phyloP scores from a whole-genome alignment of 2,888 invertebrate species.

The Sphaerophoria rueppellii region DNA sequence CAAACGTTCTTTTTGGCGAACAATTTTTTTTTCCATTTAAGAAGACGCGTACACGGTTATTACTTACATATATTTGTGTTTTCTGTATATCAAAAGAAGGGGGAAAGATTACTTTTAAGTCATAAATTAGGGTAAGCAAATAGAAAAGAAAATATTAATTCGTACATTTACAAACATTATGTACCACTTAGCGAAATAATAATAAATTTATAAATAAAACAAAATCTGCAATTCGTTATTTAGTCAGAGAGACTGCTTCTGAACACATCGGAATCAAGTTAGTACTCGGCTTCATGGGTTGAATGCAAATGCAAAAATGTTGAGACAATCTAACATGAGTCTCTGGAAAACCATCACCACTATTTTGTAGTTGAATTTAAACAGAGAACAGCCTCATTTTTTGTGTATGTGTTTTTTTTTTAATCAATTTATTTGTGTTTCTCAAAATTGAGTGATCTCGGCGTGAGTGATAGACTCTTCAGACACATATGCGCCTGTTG shows the following conservation, averaged over 20 bases:
- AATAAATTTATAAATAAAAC: constrained; percentile 21
- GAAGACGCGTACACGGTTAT: neutral
- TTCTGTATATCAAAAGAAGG: neutral
- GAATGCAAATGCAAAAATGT: neutral
- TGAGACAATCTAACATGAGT: neutral
- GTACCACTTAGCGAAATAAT: neutral
- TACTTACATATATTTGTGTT: neutral
- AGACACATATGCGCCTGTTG: constrained; percentile 91
- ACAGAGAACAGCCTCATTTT: constrained; percentile 15
- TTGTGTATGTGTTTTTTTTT: too few species aligned
- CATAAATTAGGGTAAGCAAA: constrained; percentile 16
- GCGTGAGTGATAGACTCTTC: constrained; percentile 87
- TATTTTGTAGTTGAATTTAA: constrained; percentile 12
- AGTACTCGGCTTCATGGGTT: neutral
- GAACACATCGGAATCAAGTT: constrained; percentile 11
- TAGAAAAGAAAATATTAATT: constrained; percentile 28
- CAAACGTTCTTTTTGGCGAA: neutral
- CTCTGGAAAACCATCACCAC: neutral
- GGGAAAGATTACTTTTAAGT: constrained; percentile 23
- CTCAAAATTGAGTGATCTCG: constrained; percentile 90
- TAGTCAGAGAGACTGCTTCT: constrained; percentile 11
- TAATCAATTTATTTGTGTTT: constrained; percentile 77
- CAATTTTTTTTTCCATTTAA: neutral
- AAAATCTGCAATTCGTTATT: constrained; percentile 24
- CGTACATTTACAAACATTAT: too few species aligned